Evolutionary conservation across 1,140 invertebrate species (phyloP).

Genomic region (Heliconius eleuchia): DNA sequence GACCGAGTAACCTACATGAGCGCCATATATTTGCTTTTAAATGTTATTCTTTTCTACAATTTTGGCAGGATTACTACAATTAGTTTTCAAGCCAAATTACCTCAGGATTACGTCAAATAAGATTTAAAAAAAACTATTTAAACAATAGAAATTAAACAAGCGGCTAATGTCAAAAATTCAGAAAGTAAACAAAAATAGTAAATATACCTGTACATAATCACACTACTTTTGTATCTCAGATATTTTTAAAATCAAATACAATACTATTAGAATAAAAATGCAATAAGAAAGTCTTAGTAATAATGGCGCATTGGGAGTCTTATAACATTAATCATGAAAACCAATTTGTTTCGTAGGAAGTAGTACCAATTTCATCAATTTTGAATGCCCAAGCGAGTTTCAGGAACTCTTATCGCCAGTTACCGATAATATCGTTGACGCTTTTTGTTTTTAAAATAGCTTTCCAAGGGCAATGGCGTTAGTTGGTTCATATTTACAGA

Average conservation of each 20-base stretch:
- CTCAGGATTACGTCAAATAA: not conserved
- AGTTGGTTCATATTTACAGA: slow-evolving; percentile 6
- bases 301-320: slow-evolving; percentile 8
- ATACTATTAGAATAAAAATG: not conserved
- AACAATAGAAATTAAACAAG: not conserved
- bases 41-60: not conserved
- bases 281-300: not conserved
- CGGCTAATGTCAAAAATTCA: not conserved
- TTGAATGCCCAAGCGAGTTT: slow-evolving; percentile 21
- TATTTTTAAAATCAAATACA: not conserved
- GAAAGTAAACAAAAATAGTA: too few relatives aligned
- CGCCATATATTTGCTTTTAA: not conserved
- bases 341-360: slow-evolving; percentile 19
- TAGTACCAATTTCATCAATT: slow-evolving; percentile 28
- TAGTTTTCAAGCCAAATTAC: not conserved
- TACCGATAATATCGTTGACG: slow-evolving; percentile 16
- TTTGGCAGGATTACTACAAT: slow-evolving; percentile 2
- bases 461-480: slow-evolving; percentile 18
- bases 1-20: slow-evolving; percentile 11
- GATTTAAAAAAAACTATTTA: not conserved
- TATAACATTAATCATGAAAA: slow-evolving; percentile 26
- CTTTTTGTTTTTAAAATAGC: slow-evolving; percentile 24
- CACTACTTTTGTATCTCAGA: not conserved
- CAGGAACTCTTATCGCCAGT: slow-evolving; percentile 18
- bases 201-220: too few relatives aligned